Conservation (phyloP, 92 coral and sea anemone species). For the Palythoa grandis region DNA sequence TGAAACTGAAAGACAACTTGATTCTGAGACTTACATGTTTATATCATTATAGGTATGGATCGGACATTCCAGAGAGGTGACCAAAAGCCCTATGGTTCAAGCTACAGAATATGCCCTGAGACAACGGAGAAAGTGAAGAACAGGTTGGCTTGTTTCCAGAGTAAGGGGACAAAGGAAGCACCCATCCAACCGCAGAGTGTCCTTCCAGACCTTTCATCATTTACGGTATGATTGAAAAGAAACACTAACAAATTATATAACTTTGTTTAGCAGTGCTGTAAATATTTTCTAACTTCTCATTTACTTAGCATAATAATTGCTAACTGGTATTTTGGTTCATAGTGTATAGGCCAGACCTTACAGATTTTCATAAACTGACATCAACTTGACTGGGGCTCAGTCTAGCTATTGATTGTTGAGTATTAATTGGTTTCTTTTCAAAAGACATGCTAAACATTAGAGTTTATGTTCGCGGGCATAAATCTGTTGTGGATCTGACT, state of each 20-base stretch:
- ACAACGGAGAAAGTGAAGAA: slow-evolving; percentile 83
- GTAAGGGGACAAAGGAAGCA: slow-evolving; percentile 68
- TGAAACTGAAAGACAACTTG: too few species aligned
- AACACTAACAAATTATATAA: neutral
- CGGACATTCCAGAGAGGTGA: slow-evolving; percentile 77
- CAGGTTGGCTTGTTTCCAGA: slow-evolving; percentile 73
- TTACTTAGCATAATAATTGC: too few species aligned
- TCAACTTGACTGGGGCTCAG: too few species aligned
- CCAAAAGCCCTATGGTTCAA: slow-evolving; percentile 55
- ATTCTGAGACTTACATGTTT: neutral
- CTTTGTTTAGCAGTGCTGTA: too few species aligned
- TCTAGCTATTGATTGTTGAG: too few species aligned
- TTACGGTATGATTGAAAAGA: slow-evolving; percentile 50
- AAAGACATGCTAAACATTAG: too few species aligned
- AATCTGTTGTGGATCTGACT: too few species aligned
- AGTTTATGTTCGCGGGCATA: too few species aligned
- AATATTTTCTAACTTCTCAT: too few species aligned
- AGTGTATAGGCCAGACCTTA: too few species aligned
- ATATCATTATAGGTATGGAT: slow-evolving; percentile 74
- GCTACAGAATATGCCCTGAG: slow-evolving; percentile 86
- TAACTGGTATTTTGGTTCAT: too few species aligned
- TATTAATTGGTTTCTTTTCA: neutral
- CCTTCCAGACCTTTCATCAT: slow-evolving; percentile 73
- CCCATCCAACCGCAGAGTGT: slow-evolving; percentile 73
- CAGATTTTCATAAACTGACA: too few species aligned